These are phyloP conservation scores for Caenorhabditis virilis DNA, from an alignment of 2,888 invertebrate genomes.

Conservation along the genomic window DNA sequence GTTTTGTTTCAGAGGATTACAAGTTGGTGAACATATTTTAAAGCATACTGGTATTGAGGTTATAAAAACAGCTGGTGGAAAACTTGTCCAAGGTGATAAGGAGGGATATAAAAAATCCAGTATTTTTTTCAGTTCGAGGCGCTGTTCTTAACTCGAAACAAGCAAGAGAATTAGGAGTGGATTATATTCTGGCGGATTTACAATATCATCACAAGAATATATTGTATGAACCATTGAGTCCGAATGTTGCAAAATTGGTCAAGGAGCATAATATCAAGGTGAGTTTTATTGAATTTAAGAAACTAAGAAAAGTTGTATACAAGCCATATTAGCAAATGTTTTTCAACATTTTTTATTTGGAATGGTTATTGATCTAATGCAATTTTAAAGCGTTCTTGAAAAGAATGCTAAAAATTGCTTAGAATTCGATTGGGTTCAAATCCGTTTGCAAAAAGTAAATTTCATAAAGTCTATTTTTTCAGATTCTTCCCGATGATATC, in stretches of 20 bases:
- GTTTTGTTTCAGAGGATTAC: conserved; percentile 57
- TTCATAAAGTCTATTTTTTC: no score
- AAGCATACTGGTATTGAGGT: conserved; percentile 68
- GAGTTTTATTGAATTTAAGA: background rate
- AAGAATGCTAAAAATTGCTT: no score
- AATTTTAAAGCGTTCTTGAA: no score
- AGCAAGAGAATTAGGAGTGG: conserved; percentile 59
- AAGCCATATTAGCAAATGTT: background rate
- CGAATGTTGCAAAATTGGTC: conserved; percentile 60
- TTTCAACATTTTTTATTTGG: background rate
- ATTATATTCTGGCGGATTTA: conserved; percentile 58
- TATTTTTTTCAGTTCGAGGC: conserved; percentile 49
- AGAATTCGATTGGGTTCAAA: no score
- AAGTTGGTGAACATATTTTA: conserved; percentile 65
- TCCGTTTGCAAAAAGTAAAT: no score
- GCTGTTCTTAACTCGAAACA: conserved; percentile 61
- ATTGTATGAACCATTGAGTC: conserved; percentile 65
- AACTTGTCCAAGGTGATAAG: conserved; percentile 56
- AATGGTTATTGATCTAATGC: background rate
- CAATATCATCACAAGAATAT: conserved; percentile 66
- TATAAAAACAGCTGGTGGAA: conserved; percentile 67
- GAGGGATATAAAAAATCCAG: background rate
- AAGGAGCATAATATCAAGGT: conserved; percentile 67
- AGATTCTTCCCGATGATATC: conserved; percentile 67
- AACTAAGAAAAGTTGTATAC: background rate